Conservation (phyloP, 2,888 invertebrate genomes). For the Diaphora mendica region DNA sequence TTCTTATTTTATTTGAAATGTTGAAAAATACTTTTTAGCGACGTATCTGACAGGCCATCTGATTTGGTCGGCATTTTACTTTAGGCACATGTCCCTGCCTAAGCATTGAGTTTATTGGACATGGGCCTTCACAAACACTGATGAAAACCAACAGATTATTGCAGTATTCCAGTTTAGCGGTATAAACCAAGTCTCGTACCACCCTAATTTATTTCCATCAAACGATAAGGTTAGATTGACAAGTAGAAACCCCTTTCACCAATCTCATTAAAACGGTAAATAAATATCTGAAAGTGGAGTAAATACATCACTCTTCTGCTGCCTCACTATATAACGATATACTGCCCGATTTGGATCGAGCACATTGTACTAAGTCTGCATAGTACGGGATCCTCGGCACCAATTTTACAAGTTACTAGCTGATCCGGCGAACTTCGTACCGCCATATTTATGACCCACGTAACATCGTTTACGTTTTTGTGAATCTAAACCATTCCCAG, state of each 20-base stretch:
- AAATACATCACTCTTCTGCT: slow-evolving; percentile 42
- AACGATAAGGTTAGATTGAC: slow-evolving; percentile 20
- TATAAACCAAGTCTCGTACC: background rate
- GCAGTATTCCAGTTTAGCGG: background rate
- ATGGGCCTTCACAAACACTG: background rate
- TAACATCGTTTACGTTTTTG: too few species aligned
- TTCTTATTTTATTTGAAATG: background rate
- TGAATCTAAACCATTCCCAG: too few species aligned
- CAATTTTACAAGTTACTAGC: too few species aligned
- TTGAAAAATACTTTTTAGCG: too few species aligned
- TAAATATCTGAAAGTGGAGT: slow-evolving; percentile 46
- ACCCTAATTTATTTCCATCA: slow-evolving; percentile 3
- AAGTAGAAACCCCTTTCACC: slow-evolving; percentile 24
- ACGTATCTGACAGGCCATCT: too few species aligned
- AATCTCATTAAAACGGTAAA: slow-evolving; percentile 49
- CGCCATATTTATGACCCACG: too few species aligned
- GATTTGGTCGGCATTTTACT: background rate
- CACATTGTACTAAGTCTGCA: slow-evolving; percentile 15
- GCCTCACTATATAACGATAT: slow-evolving; percentile 24
- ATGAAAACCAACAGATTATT: background rate
- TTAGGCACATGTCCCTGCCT: background rate
- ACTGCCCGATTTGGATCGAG: slow-evolving; percentile 40
- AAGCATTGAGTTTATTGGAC: background rate
- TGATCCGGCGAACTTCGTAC: too few species aligned
- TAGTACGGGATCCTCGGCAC: too few species aligned